phyloP scores from a whole-genome alignment of 2,888 invertebrate species.

The Brenthis daphne region DNA sequence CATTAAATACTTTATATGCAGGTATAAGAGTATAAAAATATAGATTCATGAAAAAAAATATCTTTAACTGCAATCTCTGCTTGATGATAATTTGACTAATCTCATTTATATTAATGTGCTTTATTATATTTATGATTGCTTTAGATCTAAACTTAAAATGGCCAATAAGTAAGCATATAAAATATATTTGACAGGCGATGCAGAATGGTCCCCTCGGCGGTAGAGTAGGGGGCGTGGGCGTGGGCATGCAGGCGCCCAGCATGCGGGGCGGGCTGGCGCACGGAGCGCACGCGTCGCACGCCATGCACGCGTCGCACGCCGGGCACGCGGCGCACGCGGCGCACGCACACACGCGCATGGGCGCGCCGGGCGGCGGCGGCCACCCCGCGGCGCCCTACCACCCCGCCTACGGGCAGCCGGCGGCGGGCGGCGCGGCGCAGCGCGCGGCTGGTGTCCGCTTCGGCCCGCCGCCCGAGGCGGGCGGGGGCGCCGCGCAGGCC shows the following conservation, averaged over 20 bases:
- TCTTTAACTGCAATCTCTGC: too few species aligned
- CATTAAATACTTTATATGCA: too few species aligned
- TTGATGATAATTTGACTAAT: too few species aligned
- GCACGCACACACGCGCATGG: slow-evolving; percentile 71
- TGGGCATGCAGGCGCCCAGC: slow-evolving; percentile 56
- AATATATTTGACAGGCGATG: slow-evolving; percentile 76
- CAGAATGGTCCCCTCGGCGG: slow-evolving; percentile 90
- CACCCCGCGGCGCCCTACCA: slow-evolving; percentile 83
- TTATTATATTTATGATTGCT: too few species aligned
- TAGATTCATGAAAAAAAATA: too few species aligned
- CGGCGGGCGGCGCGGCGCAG: slow-evolving; percentile 67
- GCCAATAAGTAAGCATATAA: slow-evolving; percentile 3
- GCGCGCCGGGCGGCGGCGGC: slow-evolving; percentile 71
- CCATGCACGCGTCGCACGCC: slow-evolving; percentile 68
- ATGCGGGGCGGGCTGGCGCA: slow-evolving; percentile 82
- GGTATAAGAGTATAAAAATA: too few species aligned
- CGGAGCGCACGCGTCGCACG: slow-evolving; percentile 70
- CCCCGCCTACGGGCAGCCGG: slow-evolving; percentile 80
- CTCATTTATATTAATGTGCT: too few species aligned
- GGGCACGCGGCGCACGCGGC: slow-evolving; percentile 69
- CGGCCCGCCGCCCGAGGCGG: slow-evolving; percentile 65
- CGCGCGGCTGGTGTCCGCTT: slow-evolving; percentile 56
- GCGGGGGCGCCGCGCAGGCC: slow-evolving; percentile 84
- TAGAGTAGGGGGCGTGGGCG: slow-evolving; percentile 60
- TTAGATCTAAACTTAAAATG: background rate